Conservation (phyloP, 2,888 invertebrate genomes). For the Plusia festucae region DNA sequence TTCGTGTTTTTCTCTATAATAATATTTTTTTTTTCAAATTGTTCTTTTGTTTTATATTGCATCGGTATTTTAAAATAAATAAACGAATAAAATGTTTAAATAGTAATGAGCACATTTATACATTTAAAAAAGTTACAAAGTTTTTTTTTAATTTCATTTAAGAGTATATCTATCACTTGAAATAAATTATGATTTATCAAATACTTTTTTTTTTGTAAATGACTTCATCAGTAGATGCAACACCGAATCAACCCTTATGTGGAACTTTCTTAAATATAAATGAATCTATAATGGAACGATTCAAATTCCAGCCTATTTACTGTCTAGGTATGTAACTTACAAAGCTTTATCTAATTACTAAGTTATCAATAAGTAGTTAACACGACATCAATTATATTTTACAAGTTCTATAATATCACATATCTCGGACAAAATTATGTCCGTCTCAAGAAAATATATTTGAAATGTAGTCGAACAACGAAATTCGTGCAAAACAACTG, state of each 20-base stretch:
- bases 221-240: slow-evolving; percentile 50
- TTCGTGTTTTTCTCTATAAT: slow-evolving; percentile 2
- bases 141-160: slow-evolving; percentile 1
- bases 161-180: slow-evolving; percentile 6
- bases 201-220: slow-evolving; percentile 29
- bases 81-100: not conserved
- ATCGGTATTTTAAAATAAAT: not conserved
- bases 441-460: slow-evolving; percentile 65
- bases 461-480: slow-evolving; percentile 52
- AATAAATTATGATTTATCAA: slow-evolving; percentile 23
- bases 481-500: slow-evolving; percentile 52
- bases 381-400: slow-evolving; percentile 85
- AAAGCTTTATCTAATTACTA: slow-evolving; percentile 73
- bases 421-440: slow-evolving; percentile 75
- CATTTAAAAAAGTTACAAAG: not conserved
- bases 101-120: slow-evolving; percentile 2
- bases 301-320: slow-evolving; percentile 63
- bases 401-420: slow-evolving; percentile 86
- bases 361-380: slow-evolving; percentile 72
- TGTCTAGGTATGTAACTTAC: slow-evolving; percentile 74
- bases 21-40: too few relatives aligned
- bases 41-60: not conserved
- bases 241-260: slow-evolving; percentile 56
- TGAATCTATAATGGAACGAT: slow-evolving; percentile 67
- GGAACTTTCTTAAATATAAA: slow-evolving; percentile 59